Conservation (phyloP, 2,797 vertebrate species). For the Clarias laeviceps region DNA sequence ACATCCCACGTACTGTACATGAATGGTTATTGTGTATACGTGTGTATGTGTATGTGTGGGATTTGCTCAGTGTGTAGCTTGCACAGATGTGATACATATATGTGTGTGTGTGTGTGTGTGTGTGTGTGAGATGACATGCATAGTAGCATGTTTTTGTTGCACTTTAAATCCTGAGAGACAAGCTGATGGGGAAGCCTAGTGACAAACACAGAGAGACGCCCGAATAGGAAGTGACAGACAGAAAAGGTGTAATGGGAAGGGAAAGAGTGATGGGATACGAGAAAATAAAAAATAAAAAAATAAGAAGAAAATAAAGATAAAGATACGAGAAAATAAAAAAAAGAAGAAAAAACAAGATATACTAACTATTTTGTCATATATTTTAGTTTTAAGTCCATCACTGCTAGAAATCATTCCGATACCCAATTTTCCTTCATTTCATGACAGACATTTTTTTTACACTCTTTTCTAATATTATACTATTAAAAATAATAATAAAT, state of each 20-base stretch:
- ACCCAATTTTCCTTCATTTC: not conserved
- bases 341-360: not conserved
- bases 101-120: not conserved
- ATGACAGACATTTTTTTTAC: too few relatives aligned
- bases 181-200: constrained; percentile 27
- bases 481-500: not conserved
- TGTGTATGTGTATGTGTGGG: constrained; percentile 3
- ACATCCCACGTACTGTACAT: not conserved
- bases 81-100: too few relatives aligned
- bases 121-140: not conserved
- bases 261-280: not conserved
- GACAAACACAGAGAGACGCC: constrained; percentile 4
- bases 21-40: not conserved
- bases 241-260: too few relatives aligned
- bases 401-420: not conserved
- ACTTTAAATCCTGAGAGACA: constrained; percentile 35
- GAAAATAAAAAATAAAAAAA: too few relatives aligned
- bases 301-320: not conserved
- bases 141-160: constrained; percentile 32
- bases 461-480: too few relatives aligned
- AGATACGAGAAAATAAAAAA: too few relatives aligned
- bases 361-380: not conserved
- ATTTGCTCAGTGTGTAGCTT: constrained; percentile 2
- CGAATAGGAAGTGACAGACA: not conserved
- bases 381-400: not conserved